Percentiles rank a stretch among this genome's conserved stretches.
These are phyloP conservation scores for Fopius arisanus DNA, from an alignment of 1,140 invertebrate species.

Conservation along the genomic window DNA sequence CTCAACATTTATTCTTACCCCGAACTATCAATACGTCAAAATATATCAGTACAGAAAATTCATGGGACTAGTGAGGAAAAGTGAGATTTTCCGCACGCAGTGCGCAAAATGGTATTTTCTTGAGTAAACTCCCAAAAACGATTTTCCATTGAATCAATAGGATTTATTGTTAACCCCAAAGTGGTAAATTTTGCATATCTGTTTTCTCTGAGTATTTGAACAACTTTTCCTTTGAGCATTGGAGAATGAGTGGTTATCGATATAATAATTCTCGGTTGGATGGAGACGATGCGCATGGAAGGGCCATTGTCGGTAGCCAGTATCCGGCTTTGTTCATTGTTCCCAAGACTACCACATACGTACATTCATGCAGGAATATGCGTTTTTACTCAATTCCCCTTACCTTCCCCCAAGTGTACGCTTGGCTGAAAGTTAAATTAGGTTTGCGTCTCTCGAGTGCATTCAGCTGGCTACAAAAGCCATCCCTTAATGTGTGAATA, in stretches of 20 bases:
- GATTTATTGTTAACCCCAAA: no score
- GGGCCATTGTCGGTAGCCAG: constrained; percentile 18
- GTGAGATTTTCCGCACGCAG: no score
- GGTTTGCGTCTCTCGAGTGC: constrained; percentile 17
- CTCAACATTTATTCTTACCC: no score
- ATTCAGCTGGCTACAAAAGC: constrained; percentile 14
- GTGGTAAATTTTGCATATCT: no score
- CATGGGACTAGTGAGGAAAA: no score
- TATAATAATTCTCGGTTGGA: not conserved
- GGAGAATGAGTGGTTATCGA: not conserved
- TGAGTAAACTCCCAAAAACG: no score
- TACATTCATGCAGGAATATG: not conserved
- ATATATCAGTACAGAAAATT: no score
- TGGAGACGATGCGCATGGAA: not conserved
- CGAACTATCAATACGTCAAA: no score
- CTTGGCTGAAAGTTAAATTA: constrained; percentile 23
- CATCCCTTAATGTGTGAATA: not conserved
- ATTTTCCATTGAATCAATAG: no score
- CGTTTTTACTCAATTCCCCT: not conserved
- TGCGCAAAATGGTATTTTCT: no score
- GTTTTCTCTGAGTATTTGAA: no score
- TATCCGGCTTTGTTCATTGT: constrained; percentile 27
- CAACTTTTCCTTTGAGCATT: not conserved
- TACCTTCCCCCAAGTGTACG: not conserved
- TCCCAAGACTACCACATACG: not conserved